These are phyloP conservation scores for Balearica regulorum DNA, from an alignment of 2,797 vertebrate genomes.

Conservation along the genomic window DNA sequence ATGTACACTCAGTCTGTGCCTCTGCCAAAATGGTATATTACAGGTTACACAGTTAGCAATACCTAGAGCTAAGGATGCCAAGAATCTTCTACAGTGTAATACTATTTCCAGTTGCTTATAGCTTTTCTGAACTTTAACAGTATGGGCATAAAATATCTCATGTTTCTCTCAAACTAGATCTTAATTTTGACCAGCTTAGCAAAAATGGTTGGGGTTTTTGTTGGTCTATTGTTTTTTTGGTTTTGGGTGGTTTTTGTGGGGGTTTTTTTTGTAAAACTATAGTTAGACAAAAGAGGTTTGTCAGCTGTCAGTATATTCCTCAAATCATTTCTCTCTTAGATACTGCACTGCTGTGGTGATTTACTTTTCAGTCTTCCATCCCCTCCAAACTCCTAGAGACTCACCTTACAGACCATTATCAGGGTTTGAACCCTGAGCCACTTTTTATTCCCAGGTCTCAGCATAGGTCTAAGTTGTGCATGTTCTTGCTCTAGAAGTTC, in stretches of 20 bases:
- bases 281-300: background rate
- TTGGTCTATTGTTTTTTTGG: background rate
- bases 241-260: background rate
- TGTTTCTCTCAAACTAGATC: background rate
- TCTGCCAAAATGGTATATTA: constrained; percentile 25
- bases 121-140: background rate
- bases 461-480: background rate
- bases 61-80: background rate
- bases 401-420: background rate
- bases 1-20: background rate
- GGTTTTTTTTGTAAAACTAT: background rate
- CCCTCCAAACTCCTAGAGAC: background rate
- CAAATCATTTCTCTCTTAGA: background rate
- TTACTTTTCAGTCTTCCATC: background rate
- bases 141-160: background rate
- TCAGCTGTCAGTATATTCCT: background rate
- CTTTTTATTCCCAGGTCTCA: background rate
- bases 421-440: background rate
- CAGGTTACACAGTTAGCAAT: constrained; percentile 7
- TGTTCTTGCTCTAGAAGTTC: background rate
- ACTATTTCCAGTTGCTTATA: background rate
- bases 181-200: background rate
- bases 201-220: accelerated
- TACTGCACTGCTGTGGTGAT: background rate
- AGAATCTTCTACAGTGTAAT: background rate